Evolutionary conservation across 2,113 vertebrate species (phyloP).

Genomic region (Gnathochromis pfefferi): DNA sequence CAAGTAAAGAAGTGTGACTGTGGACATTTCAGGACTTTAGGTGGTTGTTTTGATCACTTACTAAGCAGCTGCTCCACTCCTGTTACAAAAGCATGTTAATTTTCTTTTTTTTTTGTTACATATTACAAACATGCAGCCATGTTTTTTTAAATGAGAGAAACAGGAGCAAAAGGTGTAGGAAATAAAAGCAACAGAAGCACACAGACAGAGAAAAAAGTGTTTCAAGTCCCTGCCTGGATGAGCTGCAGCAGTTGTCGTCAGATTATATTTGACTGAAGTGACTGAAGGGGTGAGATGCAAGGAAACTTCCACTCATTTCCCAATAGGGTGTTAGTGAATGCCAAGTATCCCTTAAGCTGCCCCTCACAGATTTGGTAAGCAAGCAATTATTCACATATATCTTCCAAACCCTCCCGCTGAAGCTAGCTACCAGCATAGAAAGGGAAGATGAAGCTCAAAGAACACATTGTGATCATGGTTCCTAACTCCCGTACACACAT

Average conservation of each 20-base stretch:
- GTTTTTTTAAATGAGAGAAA: constrained; percentile 10
- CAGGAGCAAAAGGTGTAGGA: constrained; percentile 6
- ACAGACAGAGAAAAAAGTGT: neutral
- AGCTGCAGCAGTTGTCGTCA: constrained; percentile 7
- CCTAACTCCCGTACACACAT: constrained; percentile 36
- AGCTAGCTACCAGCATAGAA: neutral
- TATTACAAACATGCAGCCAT: constrained; percentile 55
- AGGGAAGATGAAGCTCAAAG: neutral
- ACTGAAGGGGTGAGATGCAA: neutral
- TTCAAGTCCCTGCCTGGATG: constrained; percentile 12
- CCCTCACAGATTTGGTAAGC: constrained; percentile 42
- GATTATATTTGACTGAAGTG: neutral
- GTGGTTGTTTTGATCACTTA: neutral
- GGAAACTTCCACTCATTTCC: neutral
- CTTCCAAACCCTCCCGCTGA: neutral
- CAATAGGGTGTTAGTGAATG: neutral
- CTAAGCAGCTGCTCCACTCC: neutral
- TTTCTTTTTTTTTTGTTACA: neutral
- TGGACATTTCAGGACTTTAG: neutral
- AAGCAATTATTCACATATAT: constrained; percentile 27
- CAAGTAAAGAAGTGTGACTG: neutral
- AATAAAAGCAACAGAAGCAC: constrained; percentile 13
- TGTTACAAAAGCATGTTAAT: neutral
- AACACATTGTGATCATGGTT: constrained; percentile 5
- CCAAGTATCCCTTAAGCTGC: neutral